Percentiles rank a stretch among this genome's conserved stretches.
Evolutionary conservation across 2,797 vertebrate species (phyloP).

Genomic region (Etheostoma nigrum): DNA sequence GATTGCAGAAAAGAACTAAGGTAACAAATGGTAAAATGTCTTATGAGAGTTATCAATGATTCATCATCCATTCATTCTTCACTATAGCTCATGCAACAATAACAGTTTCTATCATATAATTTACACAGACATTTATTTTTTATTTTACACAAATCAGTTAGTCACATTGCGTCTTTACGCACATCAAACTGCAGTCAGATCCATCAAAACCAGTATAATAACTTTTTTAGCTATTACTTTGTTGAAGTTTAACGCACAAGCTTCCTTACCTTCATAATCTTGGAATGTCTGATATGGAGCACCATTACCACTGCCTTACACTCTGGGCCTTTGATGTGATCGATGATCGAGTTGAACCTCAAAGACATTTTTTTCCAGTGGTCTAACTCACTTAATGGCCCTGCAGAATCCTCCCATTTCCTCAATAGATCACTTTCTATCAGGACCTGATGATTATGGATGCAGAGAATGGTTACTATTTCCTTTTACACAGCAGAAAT

Average conservation of each 20-base stretch:
- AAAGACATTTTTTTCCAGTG: slow-evolving; percentile 87
- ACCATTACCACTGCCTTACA: slow-evolving; percentile 86
- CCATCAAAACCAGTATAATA: background rate
- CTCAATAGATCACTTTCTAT: slow-evolving; percentile 84
- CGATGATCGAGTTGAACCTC: slow-evolving; percentile 87
- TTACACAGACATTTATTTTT: background rate
- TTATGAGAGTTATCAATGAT: background rate
- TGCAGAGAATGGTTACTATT: background rate
- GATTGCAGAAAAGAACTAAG: too few species aligned
- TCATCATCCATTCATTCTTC: background rate
- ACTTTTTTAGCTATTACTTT: background rate
- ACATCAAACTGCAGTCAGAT: background rate
- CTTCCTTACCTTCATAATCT: slow-evolving; percentile 83
- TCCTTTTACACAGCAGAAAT: slow-evolving; percentile 6
- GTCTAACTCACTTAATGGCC: slow-evolving; percentile 86
- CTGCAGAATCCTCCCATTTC: slow-evolving; percentile 82
- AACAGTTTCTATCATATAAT: background rate
- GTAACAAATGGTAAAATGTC: background rate
- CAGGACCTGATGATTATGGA: slow-evolving; percentile 81
- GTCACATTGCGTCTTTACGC: background rate
- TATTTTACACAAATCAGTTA: background rate
- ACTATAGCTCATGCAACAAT: background rate
- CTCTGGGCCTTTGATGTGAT: slow-evolving; percentile 85
- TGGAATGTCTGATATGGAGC: slow-evolving; percentile 84
- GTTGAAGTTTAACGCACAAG: background rate